Evolutionary conservation across 2,888 invertebrate species (phyloP), one percentile per base, ranked within the genome.

Genomic region (Drosophila dives): DNA sequence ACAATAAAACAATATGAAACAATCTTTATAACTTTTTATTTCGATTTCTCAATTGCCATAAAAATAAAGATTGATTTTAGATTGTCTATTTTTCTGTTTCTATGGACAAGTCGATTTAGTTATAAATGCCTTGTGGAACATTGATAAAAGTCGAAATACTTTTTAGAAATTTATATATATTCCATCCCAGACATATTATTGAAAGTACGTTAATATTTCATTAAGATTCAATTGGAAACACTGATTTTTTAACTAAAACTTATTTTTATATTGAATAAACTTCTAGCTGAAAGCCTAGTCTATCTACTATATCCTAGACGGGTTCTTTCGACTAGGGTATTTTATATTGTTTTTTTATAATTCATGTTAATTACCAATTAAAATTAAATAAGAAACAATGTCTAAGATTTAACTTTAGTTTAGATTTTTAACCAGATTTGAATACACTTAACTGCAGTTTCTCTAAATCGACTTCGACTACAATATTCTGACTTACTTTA

Each of bases 211-310:
- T 0, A 12, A 20, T 6, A 42, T 12, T 20, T 12, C 6, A 2
- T 42, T 1, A 20, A 3, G 3, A 20, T 7, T 45, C 7, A 20
- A 20, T 20, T 7, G 3, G 45, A 20, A 45, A 15, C 7, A 45
- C 4, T 1, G 7, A 15, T 7, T 20, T 45, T 3, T 7, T 45
- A 20, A 7, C 20, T 1, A 3, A 7, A 12, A 0, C 1, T 1
- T 12, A 3, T 15, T 12, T 20, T 20, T 7, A 15, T 6, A 45
- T 12, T 45, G 20, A 1, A 45, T 7, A 12, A 20, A 20, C 20
- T 45, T 7, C 0, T 15, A 1, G 3, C 20, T 2, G 20, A 3
- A 12, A 45, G 12, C 3, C 0, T 45, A n/a, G 2, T 8, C 5
- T 20, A 6, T 20, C 2, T 11, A 1, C 42, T 7, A 7, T 7